Base-by-base conservation (phyloP, 1,140 invertebrate genomes). In the Psilanteris sp. region DNA sequence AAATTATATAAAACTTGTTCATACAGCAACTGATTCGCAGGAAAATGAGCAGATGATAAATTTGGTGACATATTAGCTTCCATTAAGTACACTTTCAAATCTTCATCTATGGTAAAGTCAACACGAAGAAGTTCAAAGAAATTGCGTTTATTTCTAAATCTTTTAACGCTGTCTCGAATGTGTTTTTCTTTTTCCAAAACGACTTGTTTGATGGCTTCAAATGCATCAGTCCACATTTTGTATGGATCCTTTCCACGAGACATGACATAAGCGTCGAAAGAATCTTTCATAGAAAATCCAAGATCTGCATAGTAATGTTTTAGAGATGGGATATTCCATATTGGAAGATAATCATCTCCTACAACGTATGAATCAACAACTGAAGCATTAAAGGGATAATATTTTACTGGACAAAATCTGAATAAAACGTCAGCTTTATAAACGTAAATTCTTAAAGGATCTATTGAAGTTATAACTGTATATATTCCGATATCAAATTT, bases 21-120 rank as follows among this genome's bases (percentile, higher is more conserved):
- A 76, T 99, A 99, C 0, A 99, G 84, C 5, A 96, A 82, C 59
- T 92, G 91, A 85, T 99, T 99, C 0, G 92, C 93, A 29, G 93
- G 92, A 85, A 95, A 99, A 88, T 99, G 97, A 0, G 93, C 93
- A 0, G 97, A 98, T 0, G 96, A 97, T 13, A 99, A 89, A 89
- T 99, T 99, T 0, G 97, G 98, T 16, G 96, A 98, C 97, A 99
- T 99, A 84, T 99, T 99, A 0, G 96, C 97, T 87, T 99, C 97
- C 92, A 99, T 94, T 1, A 98, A 88, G 79, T 93, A 96, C 1
- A 98, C 93, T 36, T 96, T 95, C 0, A 98, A 81, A 37, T 97
- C 88, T 75, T 96, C 93, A 85, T 98, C 96, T 3, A 98, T 88
- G 0, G 97, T 93, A 85, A 99, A 94, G 87, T 99, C 97, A 81